Conservation (phyloP, 1,140 invertebrate species). For the Cotesia typhae region DNA sequence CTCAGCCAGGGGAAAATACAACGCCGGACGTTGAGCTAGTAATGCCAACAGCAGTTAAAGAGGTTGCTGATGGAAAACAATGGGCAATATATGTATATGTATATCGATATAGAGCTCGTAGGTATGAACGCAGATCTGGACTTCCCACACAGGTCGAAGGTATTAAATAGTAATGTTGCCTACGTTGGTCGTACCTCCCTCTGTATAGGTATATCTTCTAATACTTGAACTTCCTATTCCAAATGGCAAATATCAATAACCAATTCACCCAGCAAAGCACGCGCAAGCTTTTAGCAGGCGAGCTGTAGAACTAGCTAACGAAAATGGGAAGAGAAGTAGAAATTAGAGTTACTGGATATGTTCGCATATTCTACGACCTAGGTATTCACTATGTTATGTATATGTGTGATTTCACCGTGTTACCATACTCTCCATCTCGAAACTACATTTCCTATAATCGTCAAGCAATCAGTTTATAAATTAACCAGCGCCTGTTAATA, state of each 20-base stretch:
- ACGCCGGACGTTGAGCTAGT: not conserved
- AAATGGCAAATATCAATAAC: conserved; percentile 50
- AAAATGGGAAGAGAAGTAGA: conserved; percentile 3
- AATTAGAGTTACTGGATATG: not conserved
- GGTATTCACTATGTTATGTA: too few species aligned
- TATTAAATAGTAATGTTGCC: conserved; percentile 17
- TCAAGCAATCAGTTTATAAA: conserved; percentile 53
- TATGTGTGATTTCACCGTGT: not conserved
- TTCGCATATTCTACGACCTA: conserved; percentile 7
- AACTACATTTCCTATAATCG: conserved; percentile 58
- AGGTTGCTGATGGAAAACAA: conserved; percentile 13
- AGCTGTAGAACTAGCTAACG: not conserved
- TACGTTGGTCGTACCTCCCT: conserved; percentile 4
- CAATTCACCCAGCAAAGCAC: conserved; percentile 47
- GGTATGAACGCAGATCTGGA: conserved; percentile 8
- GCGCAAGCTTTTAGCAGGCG: not conserved
- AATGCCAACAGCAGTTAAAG: conserved; percentile 1
- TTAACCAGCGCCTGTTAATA: conserved; percentile 39
- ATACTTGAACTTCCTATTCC: not conserved
- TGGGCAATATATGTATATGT: not conserved
- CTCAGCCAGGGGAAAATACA: conserved; percentile 20
- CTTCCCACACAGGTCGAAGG: conserved; percentile 19
- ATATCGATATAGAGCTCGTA: not conserved
- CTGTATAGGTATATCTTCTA: too few species aligned
- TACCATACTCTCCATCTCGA: conserved; percentile 22